A percentile compares a stretch with the other conserved stretches of the same genome.
Evolutionary conservation across 2,888 invertebrate genomes (phyloP).

Genomic region (Apotomis betuletana): DNA sequence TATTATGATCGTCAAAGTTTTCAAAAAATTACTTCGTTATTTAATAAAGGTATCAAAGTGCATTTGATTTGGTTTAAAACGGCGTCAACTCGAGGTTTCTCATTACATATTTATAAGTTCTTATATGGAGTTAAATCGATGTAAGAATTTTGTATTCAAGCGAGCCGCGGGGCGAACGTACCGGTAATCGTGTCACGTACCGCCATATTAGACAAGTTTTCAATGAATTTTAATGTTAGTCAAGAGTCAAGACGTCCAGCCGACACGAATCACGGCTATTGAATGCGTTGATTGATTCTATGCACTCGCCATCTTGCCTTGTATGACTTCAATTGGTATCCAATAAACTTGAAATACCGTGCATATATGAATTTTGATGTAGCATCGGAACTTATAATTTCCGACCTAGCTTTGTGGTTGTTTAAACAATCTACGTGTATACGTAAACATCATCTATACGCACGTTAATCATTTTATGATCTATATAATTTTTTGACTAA

Average conservation of each 20-base stretch:
- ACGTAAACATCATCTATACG: too few species aligned
- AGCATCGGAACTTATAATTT: not conserved
- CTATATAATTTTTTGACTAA: too few species aligned
- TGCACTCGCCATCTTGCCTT: slow-evolving; percentile 43
- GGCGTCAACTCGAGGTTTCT: slow-evolving; percentile 44
- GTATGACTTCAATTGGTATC: slow-evolving; percentile 19
- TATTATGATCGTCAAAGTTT: slow-evolving; percentile 29
- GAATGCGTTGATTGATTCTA: slow-evolving; percentile 46
- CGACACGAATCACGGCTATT: slow-evolving; percentile 44
- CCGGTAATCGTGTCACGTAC: slow-evolving; percentile 59
- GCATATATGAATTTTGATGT: slow-evolving; percentile 11
- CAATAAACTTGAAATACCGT: slow-evolving; percentile 8
- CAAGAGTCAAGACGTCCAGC: slow-evolving; percentile 44
- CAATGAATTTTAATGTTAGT: slow-evolving; percentile 69
- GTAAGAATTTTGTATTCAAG: slow-evolving; percentile 58
- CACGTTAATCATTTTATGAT: too few species aligned
- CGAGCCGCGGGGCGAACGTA: slow-evolving; percentile 47
- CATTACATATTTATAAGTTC: slow-evolving; percentile 59
- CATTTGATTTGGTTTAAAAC: slow-evolving; percentile 43
- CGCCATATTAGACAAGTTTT: slow-evolving; percentile 67
- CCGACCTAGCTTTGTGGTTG: not conserved
- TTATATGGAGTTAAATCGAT: slow-evolving; percentile 58
- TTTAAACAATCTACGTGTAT: too few species aligned
- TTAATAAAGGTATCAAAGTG: slow-evolving; percentile 51
- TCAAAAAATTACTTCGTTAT: slow-evolving; percentile 21